A percentile compares a stretch with the other conserved stretches of the same genome.
Conservation (phyloP, 2,888 invertebrate genomes). For the Lissonota sp. region DNA sequence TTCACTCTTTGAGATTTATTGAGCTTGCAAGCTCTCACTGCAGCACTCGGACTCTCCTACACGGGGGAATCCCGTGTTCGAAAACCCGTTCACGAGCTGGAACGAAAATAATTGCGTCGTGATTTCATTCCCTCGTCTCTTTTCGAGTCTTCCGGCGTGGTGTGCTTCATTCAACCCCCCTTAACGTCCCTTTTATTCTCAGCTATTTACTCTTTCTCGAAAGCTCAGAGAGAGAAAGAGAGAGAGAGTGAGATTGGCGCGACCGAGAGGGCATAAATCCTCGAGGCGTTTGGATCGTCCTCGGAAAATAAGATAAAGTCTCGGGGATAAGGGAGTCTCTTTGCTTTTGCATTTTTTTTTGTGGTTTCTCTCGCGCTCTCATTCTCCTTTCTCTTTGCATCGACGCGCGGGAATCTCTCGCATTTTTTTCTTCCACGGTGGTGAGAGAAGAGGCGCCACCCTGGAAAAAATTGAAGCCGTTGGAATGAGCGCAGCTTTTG, state of each 20-base stretch:
- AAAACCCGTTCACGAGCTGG: constrained; percentile 75
- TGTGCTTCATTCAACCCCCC: constrained; percentile 33
- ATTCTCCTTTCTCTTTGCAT: constrained; percentile 26
- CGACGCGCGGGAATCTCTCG: constrained; percentile 7
- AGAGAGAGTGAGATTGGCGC: constrained; percentile 48
- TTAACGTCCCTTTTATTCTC: constrained; percentile 47
- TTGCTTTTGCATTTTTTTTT: constrained; percentile 44
- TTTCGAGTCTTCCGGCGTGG: constrained; percentile 60
- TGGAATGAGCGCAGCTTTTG: constrained; percentile 39
- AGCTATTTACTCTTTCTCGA: constrained; percentile 60
- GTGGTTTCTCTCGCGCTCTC: constrained; percentile 27
- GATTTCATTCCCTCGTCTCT: constrained; percentile 72
- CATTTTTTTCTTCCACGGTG: constrained; percentile 40
- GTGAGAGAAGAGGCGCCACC: constrained; percentile 53
- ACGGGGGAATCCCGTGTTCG: constrained; percentile 51
- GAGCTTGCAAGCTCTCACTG: constrained; percentile 24
- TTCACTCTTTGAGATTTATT: constrained; percentile 49
- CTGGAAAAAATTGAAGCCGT: constrained; percentile 55
- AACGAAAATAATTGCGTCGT: constrained; percentile 81
- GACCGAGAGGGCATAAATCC: constrained; percentile 81
- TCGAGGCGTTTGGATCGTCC: constrained; percentile 76
- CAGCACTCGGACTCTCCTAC: constrained; percentile 27
- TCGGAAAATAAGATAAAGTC: constrained; percentile 82
- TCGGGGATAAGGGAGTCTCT: constrained; percentile 64
- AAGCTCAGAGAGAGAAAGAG: constrained; percentile 38